A percentile compares a stretch with the other conserved stretches of the same genome.
phyloP scores from a whole-genome alignment of 2,797 vertebrate species.

The Buphagus erythrorhynchus region DNA sequence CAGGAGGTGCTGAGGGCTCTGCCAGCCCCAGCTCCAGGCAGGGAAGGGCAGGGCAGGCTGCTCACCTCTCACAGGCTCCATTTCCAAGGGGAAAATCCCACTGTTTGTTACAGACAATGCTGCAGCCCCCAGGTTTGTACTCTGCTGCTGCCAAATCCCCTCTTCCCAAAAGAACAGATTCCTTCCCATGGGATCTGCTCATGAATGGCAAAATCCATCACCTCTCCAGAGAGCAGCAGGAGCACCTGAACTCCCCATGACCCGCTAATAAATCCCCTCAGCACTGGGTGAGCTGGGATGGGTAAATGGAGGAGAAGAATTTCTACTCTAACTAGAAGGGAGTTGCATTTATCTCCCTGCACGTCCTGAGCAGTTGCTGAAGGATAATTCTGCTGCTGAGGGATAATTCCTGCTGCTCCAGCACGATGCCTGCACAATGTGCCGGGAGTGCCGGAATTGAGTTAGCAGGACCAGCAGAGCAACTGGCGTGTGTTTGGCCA shows the following conservation, averaged over 20 bases:
- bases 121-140: neutral
- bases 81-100: neutral
- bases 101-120: neutral
- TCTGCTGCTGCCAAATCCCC: neutral
- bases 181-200: neutral
- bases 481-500: neutral
- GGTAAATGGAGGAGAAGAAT: neutral
- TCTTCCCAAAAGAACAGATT: neutral
- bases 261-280: accelerated
- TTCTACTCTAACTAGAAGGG: neutral
- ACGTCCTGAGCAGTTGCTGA: neutral
- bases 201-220: neutral
- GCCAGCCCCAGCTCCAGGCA: neutral
- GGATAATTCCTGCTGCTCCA: neutral
- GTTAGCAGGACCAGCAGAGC: conserved; percentile 6
- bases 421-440: neutral
- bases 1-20: neutral
- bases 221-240: neutral
- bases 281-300: neutral
- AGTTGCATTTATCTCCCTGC: neutral
- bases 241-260: neutral
- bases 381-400: neutral
- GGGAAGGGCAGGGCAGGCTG: neutral
- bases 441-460: neutral
- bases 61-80: neutral